These are phyloP conservation scores for Drosophila recens DNA, from an alignment of 2,888 invertebrate species.

Conservation along the genomic window DNA sequence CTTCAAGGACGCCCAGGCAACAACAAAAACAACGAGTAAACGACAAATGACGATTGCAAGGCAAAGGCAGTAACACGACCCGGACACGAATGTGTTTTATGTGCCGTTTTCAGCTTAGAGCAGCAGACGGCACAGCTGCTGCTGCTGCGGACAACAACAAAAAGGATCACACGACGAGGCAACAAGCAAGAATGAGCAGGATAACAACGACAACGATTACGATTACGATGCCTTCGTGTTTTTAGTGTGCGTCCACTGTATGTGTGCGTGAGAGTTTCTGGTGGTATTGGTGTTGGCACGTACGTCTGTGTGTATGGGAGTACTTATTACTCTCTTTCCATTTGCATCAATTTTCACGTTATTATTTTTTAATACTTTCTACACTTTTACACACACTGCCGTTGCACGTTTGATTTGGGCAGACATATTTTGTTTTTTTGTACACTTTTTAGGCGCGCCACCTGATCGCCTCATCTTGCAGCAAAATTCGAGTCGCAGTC, in stretches of 20 bases:
- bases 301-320: conserved; percentile 49
- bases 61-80: conserved; percentile 42
- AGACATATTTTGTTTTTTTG: conserved; percentile 41
- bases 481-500: conserved; percentile 56
- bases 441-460: conserved; percentile 64
- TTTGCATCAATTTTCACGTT: conserved; percentile 43
- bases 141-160: conserved; percentile 52
- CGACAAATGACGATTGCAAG: conserved; percentile 34
- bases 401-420: conserved; percentile 41
- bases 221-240: conserved; percentile 44
- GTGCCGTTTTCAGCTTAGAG: conserved; percentile 38
- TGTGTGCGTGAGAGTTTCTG: conserved; percentile 21
- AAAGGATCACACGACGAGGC: conserved; percentile 65
- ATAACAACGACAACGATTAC: conserved; percentile 56
- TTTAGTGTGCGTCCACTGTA: conserved; percentile 31
- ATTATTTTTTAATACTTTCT: conserved; percentile 16
- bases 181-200: conserved; percentile 58
- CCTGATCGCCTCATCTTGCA: conserved; percentile 67
- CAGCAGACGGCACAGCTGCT: conserved; percentile 59
- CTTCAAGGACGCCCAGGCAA: conserved; percentile 64
- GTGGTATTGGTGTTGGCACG: conserved; percentile 41
- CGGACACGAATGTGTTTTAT: conserved; percentile 45
- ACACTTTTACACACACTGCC: conserved; percentile 53
- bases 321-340: conserved; percentile 37
- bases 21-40: conserved; percentile 43